These are phyloP conservation scores for Eumacrocentrus americanus DNA, from an alignment of 2,888 invertebrate genomes.

Conservation along the genomic window DNA sequence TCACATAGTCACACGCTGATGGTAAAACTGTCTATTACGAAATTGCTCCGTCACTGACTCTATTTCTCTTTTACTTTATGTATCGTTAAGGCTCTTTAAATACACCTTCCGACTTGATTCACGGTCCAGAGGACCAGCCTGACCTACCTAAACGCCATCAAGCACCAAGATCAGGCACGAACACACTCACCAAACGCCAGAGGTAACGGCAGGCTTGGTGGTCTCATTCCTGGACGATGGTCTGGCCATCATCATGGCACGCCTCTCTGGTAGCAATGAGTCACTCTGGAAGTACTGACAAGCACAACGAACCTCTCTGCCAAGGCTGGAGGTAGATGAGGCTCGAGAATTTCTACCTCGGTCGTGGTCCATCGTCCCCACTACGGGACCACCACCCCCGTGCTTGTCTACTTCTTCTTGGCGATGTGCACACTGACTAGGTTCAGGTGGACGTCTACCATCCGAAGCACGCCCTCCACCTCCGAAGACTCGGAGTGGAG, in stretches of 20 bases:
- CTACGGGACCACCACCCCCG: constrained; percentile 71
- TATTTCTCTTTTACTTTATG: background rate
- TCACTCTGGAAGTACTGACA: constrained; percentile 86
- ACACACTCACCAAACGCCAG: no score
- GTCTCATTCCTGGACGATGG: constrained; percentile 69
- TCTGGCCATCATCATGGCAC: constrained; percentile 70
- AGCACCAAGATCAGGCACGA: no score
- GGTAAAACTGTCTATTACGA: constrained; percentile 18
- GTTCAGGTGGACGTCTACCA: constrained; percentile 1
- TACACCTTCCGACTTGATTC: background rate
- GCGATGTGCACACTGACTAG: constrained; percentile 16
- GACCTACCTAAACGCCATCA: constrained; percentile 14
- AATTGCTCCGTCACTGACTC: constrained; percentile 15
- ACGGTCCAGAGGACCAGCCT: background rate
- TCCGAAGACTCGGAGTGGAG: constrained; percentile 27
- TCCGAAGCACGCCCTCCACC: constrained; percentile 23
- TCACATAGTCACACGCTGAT: constrained; percentile 27
- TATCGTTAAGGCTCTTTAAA: constrained; percentile 4
- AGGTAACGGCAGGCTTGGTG: no score
- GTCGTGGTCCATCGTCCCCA: constrained; percentile 70
- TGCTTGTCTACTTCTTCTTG: background rate
- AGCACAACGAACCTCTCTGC: constrained; percentile 81
- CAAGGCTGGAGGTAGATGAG: constrained; percentile 67
- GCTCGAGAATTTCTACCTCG: constrained; percentile 74
- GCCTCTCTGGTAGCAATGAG: constrained; percentile 77